Conservation (phyloP, 2,797 vertebrate species). For the Saxicola maurus region DNA sequence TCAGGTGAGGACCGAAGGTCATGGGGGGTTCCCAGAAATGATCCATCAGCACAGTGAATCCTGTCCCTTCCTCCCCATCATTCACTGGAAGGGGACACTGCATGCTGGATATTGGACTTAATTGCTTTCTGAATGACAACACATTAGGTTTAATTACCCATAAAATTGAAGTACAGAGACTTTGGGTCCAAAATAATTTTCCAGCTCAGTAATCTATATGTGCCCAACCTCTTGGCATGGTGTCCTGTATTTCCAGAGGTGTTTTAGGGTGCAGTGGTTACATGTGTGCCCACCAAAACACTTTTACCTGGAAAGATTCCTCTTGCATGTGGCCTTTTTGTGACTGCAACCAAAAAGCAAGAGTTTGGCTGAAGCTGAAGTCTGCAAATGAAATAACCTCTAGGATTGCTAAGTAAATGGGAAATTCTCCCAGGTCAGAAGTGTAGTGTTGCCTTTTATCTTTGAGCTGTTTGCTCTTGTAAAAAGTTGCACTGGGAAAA, state of each 20-base stretch:
- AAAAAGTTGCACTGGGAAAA: background rate
- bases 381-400: background rate
- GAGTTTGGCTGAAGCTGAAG: background rate
- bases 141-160: constrained; percentile 64
- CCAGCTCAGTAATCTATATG: constrained; percentile 58
- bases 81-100: background rate
- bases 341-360: background rate
- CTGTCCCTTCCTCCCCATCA: background rate
- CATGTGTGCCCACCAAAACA: background rate
- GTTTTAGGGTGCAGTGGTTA: background rate
- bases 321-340: background rate
- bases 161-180: constrained; percentile 60
- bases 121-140: constrained; percentile 57
- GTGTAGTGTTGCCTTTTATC: background rate
- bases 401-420: background rate
- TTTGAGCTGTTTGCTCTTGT: background rate
- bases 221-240: background rate
- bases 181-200: constrained; percentile 67
- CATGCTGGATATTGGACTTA: constrained; percentile 42
- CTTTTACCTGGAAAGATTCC: background rate
- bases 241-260: constrained; percentile 35
- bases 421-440: background rate
- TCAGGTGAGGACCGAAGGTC: background rate
- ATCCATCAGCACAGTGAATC: background rate
- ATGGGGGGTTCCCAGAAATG: background rate